These are phyloP conservation scores for Dimorphilus gyrociliatus DNA, from an alignment of 2,888 invertebrate genomes.

Conservation along the genomic window DNA sequence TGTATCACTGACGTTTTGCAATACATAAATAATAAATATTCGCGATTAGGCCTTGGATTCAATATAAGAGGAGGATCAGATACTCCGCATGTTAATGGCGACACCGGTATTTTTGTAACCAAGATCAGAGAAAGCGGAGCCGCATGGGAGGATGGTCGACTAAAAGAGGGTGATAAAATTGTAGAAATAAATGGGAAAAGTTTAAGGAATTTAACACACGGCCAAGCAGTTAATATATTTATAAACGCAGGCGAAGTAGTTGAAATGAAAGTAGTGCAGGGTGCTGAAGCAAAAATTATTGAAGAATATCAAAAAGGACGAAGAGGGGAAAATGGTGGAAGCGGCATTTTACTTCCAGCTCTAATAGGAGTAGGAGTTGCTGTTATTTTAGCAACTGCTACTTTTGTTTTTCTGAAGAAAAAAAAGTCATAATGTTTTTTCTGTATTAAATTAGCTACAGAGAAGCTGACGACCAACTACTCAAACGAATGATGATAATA, in stretches of 20 bases:
- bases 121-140: slow-evolving; percentile 35
- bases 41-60: slow-evolving; percentile 40
- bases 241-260: slow-evolving; percentile 26
- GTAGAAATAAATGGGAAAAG: slow-evolving; percentile 26
- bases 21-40: too few species aligned
- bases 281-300: slow-evolving; percentile 20
- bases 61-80: slow-evolving; percentile 39
- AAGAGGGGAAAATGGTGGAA: too few species aligned
- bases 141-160: slow-evolving; percentile 29
- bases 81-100: slow-evolving; percentile 29
- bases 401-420: too few species aligned
- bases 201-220: slow-evolving; percentile 24
- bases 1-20: too few species aligned
- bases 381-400: too few species aligned
- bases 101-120: slow-evolving; percentile 38
- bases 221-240: slow-evolving; percentile 28
- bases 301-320: too few species aligned
- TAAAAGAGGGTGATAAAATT: slow-evolving; percentile 35
- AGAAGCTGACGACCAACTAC: too few species aligned
- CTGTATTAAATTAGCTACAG: too few species aligned
- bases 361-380: too few species aligned
- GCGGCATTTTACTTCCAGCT: too few species aligned
- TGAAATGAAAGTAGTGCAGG: slow-evolving; percentile 22
- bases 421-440: too few species aligned
- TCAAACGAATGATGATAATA: too few species aligned